These are phyloP conservation scores for Harpagifer antarcticus DNA, from an alignment of 2,797 vertebrate species.

Conservation along the genomic window DNA sequence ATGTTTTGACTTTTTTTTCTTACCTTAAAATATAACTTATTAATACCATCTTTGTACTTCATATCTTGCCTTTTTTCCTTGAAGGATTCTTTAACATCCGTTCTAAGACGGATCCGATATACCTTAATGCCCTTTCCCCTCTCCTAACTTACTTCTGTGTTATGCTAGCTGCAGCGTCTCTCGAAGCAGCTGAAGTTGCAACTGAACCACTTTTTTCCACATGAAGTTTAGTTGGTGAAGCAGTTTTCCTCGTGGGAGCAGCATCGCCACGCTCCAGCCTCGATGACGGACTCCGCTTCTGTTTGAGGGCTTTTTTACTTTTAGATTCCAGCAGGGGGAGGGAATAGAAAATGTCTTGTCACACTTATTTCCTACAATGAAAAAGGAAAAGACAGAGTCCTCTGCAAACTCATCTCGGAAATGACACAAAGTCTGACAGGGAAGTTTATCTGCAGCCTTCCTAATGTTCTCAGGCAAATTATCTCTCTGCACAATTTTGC, in stretches of 20 bases:
- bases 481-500: constrained; percentile 21
- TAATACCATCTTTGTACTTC: no score
- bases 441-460: constrained; percentile 43
- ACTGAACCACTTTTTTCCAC: constrained; percentile 51
- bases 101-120: not conserved
- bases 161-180: constrained; percentile 12
- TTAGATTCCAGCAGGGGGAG: constrained; percentile 31
- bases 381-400: not conserved
- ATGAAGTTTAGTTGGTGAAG: constrained; percentile 47
- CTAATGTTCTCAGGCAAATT: constrained; percentile 32
- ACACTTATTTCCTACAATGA: constrained; percentile 36
- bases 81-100: not conserved
- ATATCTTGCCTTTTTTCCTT: not conserved
- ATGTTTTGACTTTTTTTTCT: not conserved
- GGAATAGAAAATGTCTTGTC: constrained; percentile 18
- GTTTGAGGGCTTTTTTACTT: constrained; percentile 50
- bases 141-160: not conserved
- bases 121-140: not conserved
- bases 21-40: not conserved
- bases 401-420: constrained; percentile 33
- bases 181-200: constrained; percentile 25
- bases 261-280: constrained; percentile 40
- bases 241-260: constrained; percentile 64
- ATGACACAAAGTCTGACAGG: constrained; percentile 39
- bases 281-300: constrained; percentile 51